These are phyloP conservation scores for Alethe diademata DNA, from an alignment of 2,113 vertebrate genomes.

Conservation along the genomic window DNA sequence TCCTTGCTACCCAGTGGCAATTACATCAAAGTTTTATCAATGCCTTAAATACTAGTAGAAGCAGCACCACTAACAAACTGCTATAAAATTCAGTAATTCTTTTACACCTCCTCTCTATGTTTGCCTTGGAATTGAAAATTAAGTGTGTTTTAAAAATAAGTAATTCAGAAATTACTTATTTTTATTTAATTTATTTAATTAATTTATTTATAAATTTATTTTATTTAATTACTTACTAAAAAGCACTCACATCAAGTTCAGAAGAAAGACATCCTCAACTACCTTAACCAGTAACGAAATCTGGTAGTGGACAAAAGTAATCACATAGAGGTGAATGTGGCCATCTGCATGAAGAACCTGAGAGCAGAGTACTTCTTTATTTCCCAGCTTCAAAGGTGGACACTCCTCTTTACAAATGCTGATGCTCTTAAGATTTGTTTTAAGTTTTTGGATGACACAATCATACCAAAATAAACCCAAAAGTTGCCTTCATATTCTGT, in stretches of 20 bases:
- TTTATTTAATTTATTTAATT: too few species aligned
- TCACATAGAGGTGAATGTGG: fast-evolving
- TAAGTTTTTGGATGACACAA: neutral
- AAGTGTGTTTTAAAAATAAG: neutral
- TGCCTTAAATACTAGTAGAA: neutral
- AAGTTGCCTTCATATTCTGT: neutral
- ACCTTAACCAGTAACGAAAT: neutral
- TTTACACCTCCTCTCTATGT: neutral
- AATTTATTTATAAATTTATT: too few species aligned
- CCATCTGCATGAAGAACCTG: neutral
- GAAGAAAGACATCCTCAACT: neutral
- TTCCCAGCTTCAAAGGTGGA: neutral
- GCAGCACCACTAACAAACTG: neutral
- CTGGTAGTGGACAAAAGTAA: neutral
- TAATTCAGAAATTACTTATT: neutral
- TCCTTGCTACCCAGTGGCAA: neutral
- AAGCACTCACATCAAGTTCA: neutral
- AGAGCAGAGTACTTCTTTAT: neutral
- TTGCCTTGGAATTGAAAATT: neutral
- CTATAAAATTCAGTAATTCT: neutral
- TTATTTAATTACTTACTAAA: too few species aligned
- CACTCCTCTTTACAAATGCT: neutral
- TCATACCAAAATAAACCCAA: neutral
- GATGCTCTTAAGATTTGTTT: neutral
- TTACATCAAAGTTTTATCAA: neutral